Conservation (phyloP, 2,113 vertebrate species). For the Tachuris rubrigastra region DNA sequence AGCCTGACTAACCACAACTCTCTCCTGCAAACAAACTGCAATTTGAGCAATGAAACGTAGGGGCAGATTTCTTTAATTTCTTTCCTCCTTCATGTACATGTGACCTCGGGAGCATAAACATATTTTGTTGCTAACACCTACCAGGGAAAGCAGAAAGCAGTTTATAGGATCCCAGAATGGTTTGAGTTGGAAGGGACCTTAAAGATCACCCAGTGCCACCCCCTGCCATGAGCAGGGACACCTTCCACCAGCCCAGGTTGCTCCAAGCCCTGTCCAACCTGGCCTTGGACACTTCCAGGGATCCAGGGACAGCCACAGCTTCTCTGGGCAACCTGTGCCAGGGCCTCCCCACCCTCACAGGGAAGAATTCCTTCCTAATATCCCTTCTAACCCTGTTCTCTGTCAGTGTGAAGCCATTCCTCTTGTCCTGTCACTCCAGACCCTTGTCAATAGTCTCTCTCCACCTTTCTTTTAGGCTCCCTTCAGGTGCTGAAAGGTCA, state of each 20-base stretch:
- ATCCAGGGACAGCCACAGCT: background rate
- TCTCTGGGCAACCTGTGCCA: background rate
- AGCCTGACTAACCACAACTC: background rate
- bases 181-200: background rate
- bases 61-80: background rate
- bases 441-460: background rate
- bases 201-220: background rate
- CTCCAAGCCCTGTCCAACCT: background rate
- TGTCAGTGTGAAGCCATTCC: background rate
- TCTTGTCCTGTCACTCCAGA: background rate
- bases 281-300: background rate
- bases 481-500: background rate
- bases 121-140: background rate
- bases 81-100: background rate
- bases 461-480: background rate
- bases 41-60: background rate
- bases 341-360: background rate
- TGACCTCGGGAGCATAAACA: background rate
- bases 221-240: background rate
- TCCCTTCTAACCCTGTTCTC: background rate
- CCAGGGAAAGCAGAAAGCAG: background rate
- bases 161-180: background rate
- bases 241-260: background rate
- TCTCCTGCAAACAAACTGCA: background rate
- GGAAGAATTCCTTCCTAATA: background rate